Percentiles rank a stretch among this genome's conserved stretches.
phyloP scores from a whole-genome alignment of 2,888 invertebrate species.

The Agonopterix subpropinquella region DNA sequence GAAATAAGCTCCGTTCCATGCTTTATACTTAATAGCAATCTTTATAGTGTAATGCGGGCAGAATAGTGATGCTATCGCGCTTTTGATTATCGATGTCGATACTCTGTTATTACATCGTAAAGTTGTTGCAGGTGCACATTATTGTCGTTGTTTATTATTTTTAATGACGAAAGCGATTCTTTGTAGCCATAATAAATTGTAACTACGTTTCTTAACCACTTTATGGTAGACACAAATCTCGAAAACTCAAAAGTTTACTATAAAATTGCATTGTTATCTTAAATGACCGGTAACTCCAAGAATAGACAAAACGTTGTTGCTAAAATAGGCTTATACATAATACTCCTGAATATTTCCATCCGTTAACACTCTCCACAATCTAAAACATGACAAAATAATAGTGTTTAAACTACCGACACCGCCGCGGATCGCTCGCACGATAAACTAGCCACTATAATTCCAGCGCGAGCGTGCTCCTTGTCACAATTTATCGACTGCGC shows the following conservation, averaged over 20 bases:
- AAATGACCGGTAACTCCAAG: too few relatives aligned
- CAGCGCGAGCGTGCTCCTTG: conserved; percentile 41
- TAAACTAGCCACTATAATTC: conserved; percentile 36
- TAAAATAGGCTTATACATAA: too few relatives aligned
- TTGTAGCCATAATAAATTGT: too few relatives aligned
- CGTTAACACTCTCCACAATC: too few relatives aligned
- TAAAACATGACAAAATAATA: conserved; percentile 5
- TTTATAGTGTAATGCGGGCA: conserved; percentile 62
- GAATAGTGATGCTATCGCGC: conserved; percentile 54
- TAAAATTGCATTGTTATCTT: too few relatives aligned
- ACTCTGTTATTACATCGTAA: conserved; percentile 35
- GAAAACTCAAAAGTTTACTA: not conserved
- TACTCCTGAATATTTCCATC: too few relatives aligned
- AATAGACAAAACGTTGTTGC: too few relatives aligned
- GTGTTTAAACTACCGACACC: conserved; percentile 2
- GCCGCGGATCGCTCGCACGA: conserved; percentile 15
- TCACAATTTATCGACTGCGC: conserved; percentile 60
- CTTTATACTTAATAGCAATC: conserved; percentile 72
- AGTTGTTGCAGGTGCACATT: conserved; percentile 29
- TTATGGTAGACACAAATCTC: not conserved
- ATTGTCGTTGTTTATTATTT: conserved; percentile 9
- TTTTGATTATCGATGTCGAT: conserved; percentile 51
- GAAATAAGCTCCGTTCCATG: conserved; percentile 48
- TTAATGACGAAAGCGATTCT: not conserved
- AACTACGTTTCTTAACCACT: not conserved